These are phyloP conservation scores for Latrodectus elegans DNA, from an alignment of 2,888 invertebrate genomes.

Conservation along the genomic window DNA sequence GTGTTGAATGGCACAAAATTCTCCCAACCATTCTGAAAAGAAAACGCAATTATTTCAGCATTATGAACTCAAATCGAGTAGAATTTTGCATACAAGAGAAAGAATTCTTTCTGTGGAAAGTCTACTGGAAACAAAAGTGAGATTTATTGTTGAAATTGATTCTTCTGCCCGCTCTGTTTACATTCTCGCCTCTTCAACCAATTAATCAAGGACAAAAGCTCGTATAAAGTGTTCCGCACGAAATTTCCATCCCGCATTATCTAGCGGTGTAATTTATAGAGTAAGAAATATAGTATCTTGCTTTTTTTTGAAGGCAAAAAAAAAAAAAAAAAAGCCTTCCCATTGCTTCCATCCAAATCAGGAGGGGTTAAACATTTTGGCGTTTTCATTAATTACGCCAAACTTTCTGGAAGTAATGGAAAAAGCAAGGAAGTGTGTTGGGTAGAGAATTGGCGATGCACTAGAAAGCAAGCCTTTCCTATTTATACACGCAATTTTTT, in stretches of 20 bases:
- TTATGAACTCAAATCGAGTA: no score
- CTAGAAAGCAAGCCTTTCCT: background rate
- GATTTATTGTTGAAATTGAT: no score
- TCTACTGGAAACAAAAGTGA: no score
- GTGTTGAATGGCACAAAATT: no score
- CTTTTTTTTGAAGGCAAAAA: background rate
- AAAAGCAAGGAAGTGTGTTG: background rate
- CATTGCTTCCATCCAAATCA: background rate
- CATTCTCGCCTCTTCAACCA: background rate
- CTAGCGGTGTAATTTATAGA: constrained; percentile 22
- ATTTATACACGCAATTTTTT: background rate
- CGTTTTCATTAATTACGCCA: constrained; percentile 17
- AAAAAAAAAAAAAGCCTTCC: background rate
- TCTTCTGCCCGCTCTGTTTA: no score
- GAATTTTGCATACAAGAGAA: no score
- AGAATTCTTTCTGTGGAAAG: no score
- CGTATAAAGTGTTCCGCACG: constrained; percentile 19
- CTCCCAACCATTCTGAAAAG: no score
- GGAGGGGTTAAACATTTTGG: constrained; percentile 24
- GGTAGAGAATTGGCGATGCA: background rate
- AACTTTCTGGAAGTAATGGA: constrained; percentile 1
- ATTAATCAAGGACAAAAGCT: constrained; percentile 4
- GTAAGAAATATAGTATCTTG: background rate
- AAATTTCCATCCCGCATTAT: no score
- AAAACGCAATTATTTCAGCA: no score